Conservation (phyloP, 2,797 vertebrate species). For the Galaxias olidus region DNA sequence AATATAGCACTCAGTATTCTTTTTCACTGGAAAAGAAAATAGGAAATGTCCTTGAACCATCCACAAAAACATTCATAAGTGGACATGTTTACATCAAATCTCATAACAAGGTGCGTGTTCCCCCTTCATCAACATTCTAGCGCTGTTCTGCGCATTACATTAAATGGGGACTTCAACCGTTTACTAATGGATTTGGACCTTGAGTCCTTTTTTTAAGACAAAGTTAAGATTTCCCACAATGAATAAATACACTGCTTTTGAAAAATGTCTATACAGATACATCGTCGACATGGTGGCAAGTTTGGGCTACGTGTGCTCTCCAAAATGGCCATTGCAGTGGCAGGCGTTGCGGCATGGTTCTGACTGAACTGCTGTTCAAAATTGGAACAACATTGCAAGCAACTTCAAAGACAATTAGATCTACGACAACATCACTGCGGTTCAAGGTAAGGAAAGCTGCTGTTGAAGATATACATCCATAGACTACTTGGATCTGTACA, state of each 20-base stretch:
- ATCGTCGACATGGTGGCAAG: no score
- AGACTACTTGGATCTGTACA: not conserved
- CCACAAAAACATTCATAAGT: conserved; percentile 52
- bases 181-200: conserved; percentile 12
- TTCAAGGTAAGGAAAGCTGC: conserved; percentile 23
- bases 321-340: conserved; percentile 12
- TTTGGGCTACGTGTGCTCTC: no score
- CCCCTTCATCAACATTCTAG: conserved; percentile 54
- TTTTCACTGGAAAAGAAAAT: conserved; percentile 33
- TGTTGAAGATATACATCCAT: conserved; percentile 28
- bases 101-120: conserved; percentile 15
- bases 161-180: conserved; percentile 20
- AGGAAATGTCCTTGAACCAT: conserved; percentile 42
- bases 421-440: conserved; percentile 26
- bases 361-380: conserved; percentile 17
- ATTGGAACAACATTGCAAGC: conserved; percentile 23
- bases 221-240: not conserved
- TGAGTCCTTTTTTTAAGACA: conserved; percentile 19
- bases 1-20: conserved; percentile 28
- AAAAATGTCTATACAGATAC: no score
- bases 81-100: conserved; percentile 2
- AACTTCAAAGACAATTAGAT: conserved; percentile 3
- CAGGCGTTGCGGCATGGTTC: conserved; percentile 15
- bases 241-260: no score
- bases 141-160: conserved; percentile 45